phyloP scores from a whole-genome alignment of 2,888 invertebrate species.

The Ochropleura plecta region DNA sequence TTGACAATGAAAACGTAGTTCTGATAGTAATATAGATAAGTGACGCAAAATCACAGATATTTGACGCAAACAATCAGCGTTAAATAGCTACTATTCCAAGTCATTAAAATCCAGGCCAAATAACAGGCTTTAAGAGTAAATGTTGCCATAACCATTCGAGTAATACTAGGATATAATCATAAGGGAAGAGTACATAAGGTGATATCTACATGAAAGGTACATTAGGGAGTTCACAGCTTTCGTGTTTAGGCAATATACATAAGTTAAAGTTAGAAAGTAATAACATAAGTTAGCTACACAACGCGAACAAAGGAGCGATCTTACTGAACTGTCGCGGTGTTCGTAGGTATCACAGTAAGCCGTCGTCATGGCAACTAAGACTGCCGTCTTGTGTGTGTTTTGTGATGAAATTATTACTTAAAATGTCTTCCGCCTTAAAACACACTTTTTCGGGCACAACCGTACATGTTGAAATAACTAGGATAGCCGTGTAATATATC shows the following conservation, averaged over 20 bases:
- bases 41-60: neutral
- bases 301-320: constrained; percentile 45
- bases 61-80: neutral
- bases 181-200: neutral
- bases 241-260: constrained; percentile 32
- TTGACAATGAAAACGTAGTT: no score
- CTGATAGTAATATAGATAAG: no score
- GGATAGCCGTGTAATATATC: neutral
- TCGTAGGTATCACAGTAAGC: neutral
- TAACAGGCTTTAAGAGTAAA: constrained; percentile 5
- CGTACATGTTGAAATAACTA: no score
- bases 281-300: constrained; percentile 42
- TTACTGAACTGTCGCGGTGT: constrained; percentile 22
- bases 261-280: constrained; percentile 55
- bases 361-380: constrained; percentile 25
- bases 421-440: neutral
- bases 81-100: neutral
- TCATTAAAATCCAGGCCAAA: neutral
- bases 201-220: constrained; percentile 42
- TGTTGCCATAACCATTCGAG: neutral
- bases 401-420: neutral
- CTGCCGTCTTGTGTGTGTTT: neutral
- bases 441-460: neutral
- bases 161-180: constrained; percentile 24
- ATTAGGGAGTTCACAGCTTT: constrained; percentile 42